A percentile compares a stretch with the other conserved stretches of the same genome.
phyloP scores from a whole-genome alignment of 1,140 invertebrate species.

The Ceratina australensis region DNA sequence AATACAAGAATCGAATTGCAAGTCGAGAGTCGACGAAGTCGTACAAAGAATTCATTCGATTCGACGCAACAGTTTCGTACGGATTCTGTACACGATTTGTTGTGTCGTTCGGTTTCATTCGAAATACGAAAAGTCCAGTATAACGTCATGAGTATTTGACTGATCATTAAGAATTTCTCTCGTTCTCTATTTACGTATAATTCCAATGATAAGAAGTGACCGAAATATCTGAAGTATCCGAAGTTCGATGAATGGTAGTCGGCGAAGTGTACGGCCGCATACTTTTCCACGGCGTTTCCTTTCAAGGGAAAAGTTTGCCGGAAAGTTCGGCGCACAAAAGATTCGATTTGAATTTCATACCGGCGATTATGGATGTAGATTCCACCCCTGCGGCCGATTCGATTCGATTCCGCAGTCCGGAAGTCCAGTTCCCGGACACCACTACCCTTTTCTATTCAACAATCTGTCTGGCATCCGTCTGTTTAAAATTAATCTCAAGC shows the following conservation, averaged over 20 bases:
- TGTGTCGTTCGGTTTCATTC: no score
- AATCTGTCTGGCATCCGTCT: background rate
- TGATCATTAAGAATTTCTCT: no score
- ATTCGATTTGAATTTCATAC: constrained; percentile 45
- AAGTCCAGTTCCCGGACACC: background rate
- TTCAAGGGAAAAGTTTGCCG: constrained; percentile 18
- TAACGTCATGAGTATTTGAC: no score
- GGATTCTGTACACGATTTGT: no score
- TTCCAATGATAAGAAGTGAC: constrained; percentile 8
- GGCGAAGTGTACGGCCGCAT: constrained; percentile 31
- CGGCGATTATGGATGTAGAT: constrained; percentile 37
- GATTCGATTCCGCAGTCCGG: constrained; percentile 2
- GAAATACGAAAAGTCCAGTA: no score
- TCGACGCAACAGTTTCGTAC: no score
- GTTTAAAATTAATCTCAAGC: background rate
- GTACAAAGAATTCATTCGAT: no score
- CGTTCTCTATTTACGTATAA: background rate
- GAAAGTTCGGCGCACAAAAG: constrained; percentile 20
- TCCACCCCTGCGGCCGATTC: constrained; percentile 1
- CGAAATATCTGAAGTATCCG: background rate
- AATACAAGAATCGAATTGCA: no score
- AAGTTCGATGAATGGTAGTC: constrained; percentile 5
- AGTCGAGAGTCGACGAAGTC: no score
- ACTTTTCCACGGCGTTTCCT: constrained; percentile 25
- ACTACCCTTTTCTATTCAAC: background rate